phyloP scores from a whole-genome alignment of 2,113 vertebrate species.

The Leptobrachium leishanense region DNA sequence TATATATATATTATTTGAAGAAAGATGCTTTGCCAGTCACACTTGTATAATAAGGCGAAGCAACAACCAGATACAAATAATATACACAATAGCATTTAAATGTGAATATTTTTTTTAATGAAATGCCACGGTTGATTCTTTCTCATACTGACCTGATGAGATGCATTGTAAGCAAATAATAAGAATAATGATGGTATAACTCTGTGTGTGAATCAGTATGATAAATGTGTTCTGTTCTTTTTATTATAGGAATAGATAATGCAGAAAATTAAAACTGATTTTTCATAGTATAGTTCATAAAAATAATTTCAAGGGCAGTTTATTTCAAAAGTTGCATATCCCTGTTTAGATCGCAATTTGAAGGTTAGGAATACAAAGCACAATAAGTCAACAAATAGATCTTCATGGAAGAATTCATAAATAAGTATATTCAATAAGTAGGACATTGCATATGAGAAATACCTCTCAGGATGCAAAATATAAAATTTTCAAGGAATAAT shows the following conservation, averaged over 20 bases:
- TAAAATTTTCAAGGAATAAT: slow-evolving; percentile 30
- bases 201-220: background rate
- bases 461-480: slow-evolving; percentile 15
- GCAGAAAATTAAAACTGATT: slow-evolving; percentile 1
- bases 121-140: background rate
- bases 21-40: no score
- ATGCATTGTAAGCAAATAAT: background rate
- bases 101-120: background rate
- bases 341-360: slow-evolving; percentile 30
- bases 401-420: slow-evolving; percentile 42
- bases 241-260: slow-evolving; percentile 11
- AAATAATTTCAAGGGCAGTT: slow-evolving; percentile 39
- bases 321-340: slow-evolving; percentile 46
- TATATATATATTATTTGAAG: no score
- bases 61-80: background rate
- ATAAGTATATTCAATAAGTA: slow-evolving; percentile 29
- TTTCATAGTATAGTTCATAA: slow-evolving; percentile 32
- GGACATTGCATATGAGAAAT: slow-evolving; percentile 39
- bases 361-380: slow-evolving; percentile 42
- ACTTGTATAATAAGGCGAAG: no score
- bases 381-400: slow-evolving; percentile 40
- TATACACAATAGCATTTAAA: background rate
- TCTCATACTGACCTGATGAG: background rate
- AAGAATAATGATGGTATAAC: background rate
- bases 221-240: slow-evolving; percentile 16